Base-by-base conservation (phyloP, 37 sponge, comb jelly and placozoan genomes). In the Ephydatia muelleri region DNA sequence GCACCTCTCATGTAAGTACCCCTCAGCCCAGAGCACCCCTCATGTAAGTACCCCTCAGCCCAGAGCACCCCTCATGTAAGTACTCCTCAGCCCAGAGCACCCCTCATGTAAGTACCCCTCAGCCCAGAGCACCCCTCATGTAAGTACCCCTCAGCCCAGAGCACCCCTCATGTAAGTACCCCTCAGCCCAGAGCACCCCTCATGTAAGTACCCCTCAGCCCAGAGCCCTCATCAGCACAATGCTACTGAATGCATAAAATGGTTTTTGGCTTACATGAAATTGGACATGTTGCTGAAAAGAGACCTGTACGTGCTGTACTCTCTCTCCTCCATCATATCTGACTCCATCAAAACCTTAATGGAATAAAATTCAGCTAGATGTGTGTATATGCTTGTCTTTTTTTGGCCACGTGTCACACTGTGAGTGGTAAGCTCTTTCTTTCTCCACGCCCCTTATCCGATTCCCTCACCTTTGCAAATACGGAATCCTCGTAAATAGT, bases 231-330 rank as follows among this genome's bases (percentile, higher is more conserved):
- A 13, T 57, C 1, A 57, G 1, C 12, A 14, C 6, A 1, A 1
- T 16, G 57, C 57, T 57, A 19, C 19, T 57, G 9, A 14, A 16
- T 57, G 57, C 57, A 14, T 14, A 13, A 23, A 23, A 34, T 26
- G 22, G 34, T 34, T 9, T 4, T 47, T 12, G 27, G 16, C 91
- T 80, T 38, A 97, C 98, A 97, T 95, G 81, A 97, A 97, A 76
- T 97, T 97, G 38, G 98, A 97, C 94, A 97, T 91, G 87, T 97
- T 97, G 94, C 96, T 97, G 86, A 97, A 97, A 34, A 97, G 90
- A 0, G 96, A 95, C 8, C 70, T 29, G 72, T 97, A 97, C 2
- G 98, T 97, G 27, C 91, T 76, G 73, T 93, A 95, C 68, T 97
- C 98, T 70, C 98, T 88, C 40, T 90, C 90, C 47, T 95, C 96